Evolutionary conservation across 1,140 invertebrate species (phyloP), one percentile per base, ranked within the genome.

Genomic region (Cyphomyrmex costatus): DNA sequence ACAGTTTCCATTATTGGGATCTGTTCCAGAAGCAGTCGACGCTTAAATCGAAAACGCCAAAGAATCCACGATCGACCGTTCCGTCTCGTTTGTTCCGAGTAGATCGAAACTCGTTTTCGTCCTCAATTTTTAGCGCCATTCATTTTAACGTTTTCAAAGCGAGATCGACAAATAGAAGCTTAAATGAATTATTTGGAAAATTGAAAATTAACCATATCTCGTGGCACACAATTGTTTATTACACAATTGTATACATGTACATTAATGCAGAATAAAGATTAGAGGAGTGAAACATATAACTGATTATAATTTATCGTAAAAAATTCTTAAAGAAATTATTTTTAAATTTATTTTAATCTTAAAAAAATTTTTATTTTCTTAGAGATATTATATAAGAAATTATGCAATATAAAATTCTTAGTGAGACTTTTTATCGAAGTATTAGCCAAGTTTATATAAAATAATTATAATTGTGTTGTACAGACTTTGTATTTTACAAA

Each of bases 1-100:
- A 82, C 46, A 87, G 56, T 84, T 85, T 78, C 71, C 86, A 88
- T 66, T 85, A 85, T 88, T 71, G 79, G 71, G 78, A 71, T 87
- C 66, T 36, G 71, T 65, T 87, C 49, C 49, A 74, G 42, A 19
- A 80, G 42, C 51, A 58, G 51, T 60, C 46, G 74, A 46, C 61
- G 5, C 14, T 76, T 19, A 33, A 84, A 74, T 84, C 56, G 8
- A 21, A 46, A 83, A 21, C 33, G 70, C 19, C 36, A 1, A 71
- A 58, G 66, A 83, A 83, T 71, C 53, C 36, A 76, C 19, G 6
- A 42, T 74, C 51, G 27, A 76, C 27, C n/a, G 60, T 68, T 58
- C 33, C 51, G 56, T 51, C 3, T 85, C 16, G 21, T 53, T 76
- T 24, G 10, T 16, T 14, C 10, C 53, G 7, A 36, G 49, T 56